These are phyloP conservation scores for Lasioglossum figueresi DNA, from an alignment of 2,888 invertebrate genomes.

Conservation along the genomic window DNA sequence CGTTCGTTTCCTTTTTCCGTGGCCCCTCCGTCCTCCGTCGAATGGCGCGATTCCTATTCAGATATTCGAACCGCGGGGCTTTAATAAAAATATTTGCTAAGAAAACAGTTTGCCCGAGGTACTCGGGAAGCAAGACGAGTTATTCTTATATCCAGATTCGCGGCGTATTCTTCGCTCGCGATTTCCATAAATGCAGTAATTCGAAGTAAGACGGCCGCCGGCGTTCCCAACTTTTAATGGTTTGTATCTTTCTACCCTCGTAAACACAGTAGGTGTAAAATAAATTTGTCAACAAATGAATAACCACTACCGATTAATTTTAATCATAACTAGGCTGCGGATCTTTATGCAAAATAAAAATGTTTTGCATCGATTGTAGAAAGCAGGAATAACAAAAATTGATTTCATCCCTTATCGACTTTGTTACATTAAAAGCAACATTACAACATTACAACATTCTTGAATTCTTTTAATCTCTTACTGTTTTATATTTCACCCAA, in stretches of 20 bases:
- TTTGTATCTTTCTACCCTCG: conserved; percentile 4
- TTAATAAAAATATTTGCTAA: conserved; percentile 81
- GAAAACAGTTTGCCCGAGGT: conserved; percentile 75
- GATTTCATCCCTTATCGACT: too few relatives aligned
- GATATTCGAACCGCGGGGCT: conserved; percentile 79
- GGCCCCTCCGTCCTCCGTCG: conserved; percentile 23
- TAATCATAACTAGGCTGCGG: not conserved
- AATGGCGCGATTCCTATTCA: conserved; percentile 78
- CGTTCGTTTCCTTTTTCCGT: conserved; percentile 57
- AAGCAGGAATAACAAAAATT: too few relatives aligned
- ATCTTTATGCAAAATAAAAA: too few relatives aligned
- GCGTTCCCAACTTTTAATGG: conserved; percentile 57
- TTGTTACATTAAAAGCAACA: too few relatives aligned
- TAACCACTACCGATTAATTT: not conserved
- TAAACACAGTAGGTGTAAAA: conserved; percentile 24
- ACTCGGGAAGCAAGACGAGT: conserved; percentile 65
- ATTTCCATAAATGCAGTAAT: conserved; percentile 80
- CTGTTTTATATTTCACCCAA: too few relatives aligned
- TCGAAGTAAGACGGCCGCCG: conserved; percentile 65
- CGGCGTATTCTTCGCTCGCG: conserved; percentile 63
- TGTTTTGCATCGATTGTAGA: too few relatives aligned
- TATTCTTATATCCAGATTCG: conserved; percentile 79
- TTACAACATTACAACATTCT: too few relatives aligned
- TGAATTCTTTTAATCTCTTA: too few relatives aligned
- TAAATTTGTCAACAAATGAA: conserved; percentile 8